Percentiles rank a stretch among this genome's conserved stretches.
These are phyloP conservation scores for Mohoua ochrocephala DNA, from an alignment of 2,113 vertebrate species.

Conservation along the genomic window DNA sequence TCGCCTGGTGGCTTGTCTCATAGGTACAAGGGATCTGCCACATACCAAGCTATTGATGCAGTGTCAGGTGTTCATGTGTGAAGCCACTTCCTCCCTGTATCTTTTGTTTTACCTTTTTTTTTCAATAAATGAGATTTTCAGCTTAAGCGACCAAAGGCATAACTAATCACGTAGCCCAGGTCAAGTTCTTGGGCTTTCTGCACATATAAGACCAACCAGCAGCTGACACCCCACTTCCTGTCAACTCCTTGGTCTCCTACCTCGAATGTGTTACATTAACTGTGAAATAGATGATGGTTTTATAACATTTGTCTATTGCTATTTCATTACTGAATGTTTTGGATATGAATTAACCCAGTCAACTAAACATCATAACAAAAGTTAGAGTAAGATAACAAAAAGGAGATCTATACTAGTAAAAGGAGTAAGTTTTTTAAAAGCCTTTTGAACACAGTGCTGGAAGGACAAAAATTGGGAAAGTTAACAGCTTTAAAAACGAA, in stretches of 20 bases:
- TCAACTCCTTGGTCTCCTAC: not conserved
- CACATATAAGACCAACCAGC: not conserved
- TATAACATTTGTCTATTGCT: accelerated
- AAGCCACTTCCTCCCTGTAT: not conserved
- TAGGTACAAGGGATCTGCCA: not conserved
- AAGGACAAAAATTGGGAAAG: not conserved
- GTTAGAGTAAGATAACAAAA: not conserved
- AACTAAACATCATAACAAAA: not conserved
- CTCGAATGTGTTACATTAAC: not conserved
- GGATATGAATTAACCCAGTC: not conserved
- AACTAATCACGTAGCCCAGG: not conserved
- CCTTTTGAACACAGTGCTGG: not conserved
- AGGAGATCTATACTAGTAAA: not conserved
- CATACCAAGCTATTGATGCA: not conserved
- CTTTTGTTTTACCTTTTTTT: not conserved
- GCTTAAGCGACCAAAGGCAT: not conserved
- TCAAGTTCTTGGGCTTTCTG: not conserved
- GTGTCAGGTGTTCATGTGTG: not conserved
- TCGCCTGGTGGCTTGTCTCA: not conserved
- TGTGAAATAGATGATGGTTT: not conserved
- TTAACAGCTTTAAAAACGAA: not conserved
- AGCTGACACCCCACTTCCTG: not conserved
- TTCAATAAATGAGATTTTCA: not conserved
- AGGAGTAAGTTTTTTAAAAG: not conserved
- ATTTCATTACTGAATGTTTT: not conserved